Evolutionary conservation across 2,797 vertebrate genomes (phyloP).

Genomic region (Tragelaphus oryx): DNA sequence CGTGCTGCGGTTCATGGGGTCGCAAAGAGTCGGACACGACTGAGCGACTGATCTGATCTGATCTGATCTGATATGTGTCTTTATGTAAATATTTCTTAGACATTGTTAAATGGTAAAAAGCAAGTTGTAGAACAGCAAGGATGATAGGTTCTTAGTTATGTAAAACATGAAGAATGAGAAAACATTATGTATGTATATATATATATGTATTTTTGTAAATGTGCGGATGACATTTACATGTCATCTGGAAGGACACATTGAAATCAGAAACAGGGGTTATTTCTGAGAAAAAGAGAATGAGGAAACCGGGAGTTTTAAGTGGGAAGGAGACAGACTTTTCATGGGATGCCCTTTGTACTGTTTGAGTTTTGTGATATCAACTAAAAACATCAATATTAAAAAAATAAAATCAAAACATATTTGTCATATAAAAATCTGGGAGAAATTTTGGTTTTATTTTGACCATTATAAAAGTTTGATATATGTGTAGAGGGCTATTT

Average conservation of each 20-base stretch:
- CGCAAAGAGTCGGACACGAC: too few relatives aligned
- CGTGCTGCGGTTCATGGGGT: too few relatives aligned
- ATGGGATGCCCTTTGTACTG: not conserved
- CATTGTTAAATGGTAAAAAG: not conserved
- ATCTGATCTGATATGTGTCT: rapidly evolving
- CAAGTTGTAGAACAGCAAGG: not conserved
- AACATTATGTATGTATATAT: not conserved
- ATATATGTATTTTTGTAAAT: not conserved
- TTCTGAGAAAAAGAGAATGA: not conserved
- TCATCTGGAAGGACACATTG: not conserved
- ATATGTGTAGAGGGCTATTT: not conserved
- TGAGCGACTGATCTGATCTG: too few relatives aligned
- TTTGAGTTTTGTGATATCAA: not conserved
- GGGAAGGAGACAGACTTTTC: not conserved
- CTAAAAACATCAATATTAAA: not conserved
- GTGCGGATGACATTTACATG: not conserved
- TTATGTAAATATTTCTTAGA: constrained; percentile 24
- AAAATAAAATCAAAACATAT: not conserved
- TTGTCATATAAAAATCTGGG: not conserved
- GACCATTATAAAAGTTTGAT: not conserved
- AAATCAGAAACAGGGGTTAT: not conserved
- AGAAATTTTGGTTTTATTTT: constrained; percentile 4
- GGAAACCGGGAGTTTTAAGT: not conserved
- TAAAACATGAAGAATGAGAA: not conserved
- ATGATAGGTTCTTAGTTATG: not conserved